Evolutionary conservation across 2,888 invertebrate species (phyloP).

Genomic region (Scotopteryx bipunctaria): DNA sequence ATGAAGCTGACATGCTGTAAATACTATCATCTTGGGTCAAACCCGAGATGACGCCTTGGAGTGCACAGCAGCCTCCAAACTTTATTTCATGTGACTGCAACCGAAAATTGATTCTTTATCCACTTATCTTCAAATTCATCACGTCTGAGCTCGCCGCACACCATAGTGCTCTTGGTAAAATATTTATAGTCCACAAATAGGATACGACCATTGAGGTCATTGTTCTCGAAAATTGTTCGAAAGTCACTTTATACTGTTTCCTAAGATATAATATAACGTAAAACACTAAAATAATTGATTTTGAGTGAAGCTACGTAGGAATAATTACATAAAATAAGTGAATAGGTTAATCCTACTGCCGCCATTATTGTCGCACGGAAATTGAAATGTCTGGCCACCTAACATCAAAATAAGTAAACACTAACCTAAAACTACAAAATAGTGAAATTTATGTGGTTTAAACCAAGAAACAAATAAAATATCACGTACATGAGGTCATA

Average conservation of each 20-base stretch:
- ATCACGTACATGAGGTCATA: conserved; percentile 37
- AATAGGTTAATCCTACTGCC: conserved; percentile 82
- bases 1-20: conserved; percentile 81
- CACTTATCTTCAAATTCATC: conserved; percentile 64
- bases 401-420: conserved; percentile 83
- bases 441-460: conserved; percentile 3
- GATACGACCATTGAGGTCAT: conserved; percentile 78
- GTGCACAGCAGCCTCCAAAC: conserved; percentile 74
- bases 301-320: conserved; percentile 43
- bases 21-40: conserved; percentile 82
- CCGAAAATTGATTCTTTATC: conserved; percentile 75
- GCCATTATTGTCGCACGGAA: conserved; percentile 82
- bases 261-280: conserved; percentile 68
- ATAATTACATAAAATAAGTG: conserved; percentile 63
- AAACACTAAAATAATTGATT: conserved; percentile 55
- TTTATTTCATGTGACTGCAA: conserved; percentile 79
- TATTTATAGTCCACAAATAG: conserved; percentile 77
- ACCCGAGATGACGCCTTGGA: conserved; percentile 79
- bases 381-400: conserved; percentile 74
- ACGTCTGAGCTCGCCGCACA: conserved; percentile 56
- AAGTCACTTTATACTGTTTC: conserved; percentile 65
- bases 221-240: conserved; percentile 70
- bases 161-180: conserved; percentile 72
- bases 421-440: conserved; percentile 55
- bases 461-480: conserved; percentile 34